Evolutionary conservation across 1,140 invertebrate genomes (phyloP), one percentile per base, ranked within the genome.

Genomic region (Drosophila cardini): DNA sequence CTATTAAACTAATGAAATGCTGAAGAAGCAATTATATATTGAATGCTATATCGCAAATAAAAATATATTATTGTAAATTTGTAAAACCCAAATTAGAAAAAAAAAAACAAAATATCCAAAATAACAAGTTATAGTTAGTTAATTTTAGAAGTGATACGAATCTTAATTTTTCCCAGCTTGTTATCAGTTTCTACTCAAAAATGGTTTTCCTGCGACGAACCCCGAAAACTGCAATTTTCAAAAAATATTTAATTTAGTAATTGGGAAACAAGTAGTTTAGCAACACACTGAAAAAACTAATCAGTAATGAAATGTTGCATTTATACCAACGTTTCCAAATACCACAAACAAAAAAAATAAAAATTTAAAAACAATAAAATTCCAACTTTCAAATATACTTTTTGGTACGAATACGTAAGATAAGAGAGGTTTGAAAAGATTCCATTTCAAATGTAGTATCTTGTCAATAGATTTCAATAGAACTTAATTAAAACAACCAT

Each of bases 101-200:
- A 26, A 4, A 26, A 3, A 26, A 26, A 26, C 5, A 3, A 38
- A 38, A 38, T 11, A 11, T 9, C 34, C 6, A 9, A 9, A 38
- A 38, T 38, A 36, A 8, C 10, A 40, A 40, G 38, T 40, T 40
- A 40, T 40, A 40, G 38, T 40, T 40, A 40, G 38, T 40, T 40
- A 40, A 40, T 40, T 13, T 13, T 13, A 40, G 13, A 40, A 40
- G 11, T 40, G n/a, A 40, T 40, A 4, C 38, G 11, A 40, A 40
- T 4, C 11, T 40, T 40, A 11, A 40, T 40, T 5, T 38, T 10
- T 5, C n/a, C 11, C 13, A 13, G 2, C n/a, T 4, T 40, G 11
- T 13, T 40, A 13, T 40, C 0, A 5, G n/a, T 40, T 40, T 10
- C 3, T 40, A 5, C 11, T 38, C 36, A 38, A 38, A 4, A 38